Percentiles rank a stretch among this genome's conserved stretches.
phyloP scores from a whole-genome alignment of 2,797 vertebrate species.

The Poeciliopsis presidionis region DNA sequence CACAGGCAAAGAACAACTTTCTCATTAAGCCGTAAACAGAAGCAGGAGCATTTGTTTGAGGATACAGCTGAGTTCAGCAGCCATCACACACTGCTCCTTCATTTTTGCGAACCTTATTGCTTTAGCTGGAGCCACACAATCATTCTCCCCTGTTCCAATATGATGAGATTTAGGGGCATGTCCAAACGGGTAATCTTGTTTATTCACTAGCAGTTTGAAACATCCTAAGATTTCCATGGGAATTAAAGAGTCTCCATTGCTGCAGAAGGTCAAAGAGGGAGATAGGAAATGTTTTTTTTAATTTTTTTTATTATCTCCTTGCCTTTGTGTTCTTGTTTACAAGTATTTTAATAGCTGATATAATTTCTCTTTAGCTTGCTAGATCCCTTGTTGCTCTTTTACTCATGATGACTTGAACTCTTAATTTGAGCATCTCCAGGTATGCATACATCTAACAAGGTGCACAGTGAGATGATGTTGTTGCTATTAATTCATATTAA shows the following conservation, averaged over 20 bases:
- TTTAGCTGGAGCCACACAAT: constrained; percentile 60
- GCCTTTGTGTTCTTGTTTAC: constrained; percentile 60
- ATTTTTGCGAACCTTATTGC: constrained; percentile 68
- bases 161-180: constrained; percentile 82
- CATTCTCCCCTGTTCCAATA: constrained; percentile 73
- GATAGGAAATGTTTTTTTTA: constrained; percentile 50
- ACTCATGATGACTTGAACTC: constrained; percentile 20
- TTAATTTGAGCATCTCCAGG: constrained; percentile 16
- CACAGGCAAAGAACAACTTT: constrained; percentile 32
- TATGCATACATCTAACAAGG: not conserved
- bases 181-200: constrained; percentile 82
- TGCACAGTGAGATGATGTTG: not conserved
- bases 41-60: constrained; percentile 59
- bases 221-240: constrained; percentile 71
- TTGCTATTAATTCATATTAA: not conserved
- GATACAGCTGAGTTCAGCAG: constrained; percentile 54
- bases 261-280: constrained; percentile 66
- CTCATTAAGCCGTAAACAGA: constrained; percentile 40
- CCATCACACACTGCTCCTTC: constrained; percentile 55
- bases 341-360: constrained; percentile 62
- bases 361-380: constrained; percentile 45
- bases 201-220: constrained; percentile 80
- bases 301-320: constrained; percentile 50
- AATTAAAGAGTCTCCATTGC: constrained; percentile 77
- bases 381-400: constrained; percentile 28